Conservation (phyloP, 1,140 invertebrate genomes). For the Drosophila tani region DNA sequence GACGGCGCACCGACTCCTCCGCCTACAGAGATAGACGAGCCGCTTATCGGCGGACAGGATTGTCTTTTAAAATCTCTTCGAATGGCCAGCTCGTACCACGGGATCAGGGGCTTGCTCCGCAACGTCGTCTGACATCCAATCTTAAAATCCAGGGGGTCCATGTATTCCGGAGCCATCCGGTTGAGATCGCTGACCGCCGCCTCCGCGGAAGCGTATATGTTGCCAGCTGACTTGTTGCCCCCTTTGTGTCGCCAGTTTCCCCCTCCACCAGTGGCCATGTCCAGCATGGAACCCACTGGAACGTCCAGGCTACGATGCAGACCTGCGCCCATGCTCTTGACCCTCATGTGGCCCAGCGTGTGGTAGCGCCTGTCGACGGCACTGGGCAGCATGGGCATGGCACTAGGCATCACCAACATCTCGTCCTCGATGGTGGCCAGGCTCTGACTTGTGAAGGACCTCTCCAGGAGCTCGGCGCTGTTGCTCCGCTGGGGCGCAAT, state of each 20-base stretch:
- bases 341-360: slow-evolving; percentile 80
- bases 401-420: slow-evolving; percentile 73
- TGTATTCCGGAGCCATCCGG: slow-evolving; percentile 78
- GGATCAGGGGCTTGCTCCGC: slow-evolving; percentile 88
- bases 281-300: slow-evolving; percentile 75
- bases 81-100: slow-evolving; percentile 94
- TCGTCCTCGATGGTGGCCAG: slow-evolving; percentile 81
- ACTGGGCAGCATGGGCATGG: slow-evolving; percentile 78
- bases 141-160: slow-evolving; percentile 86
- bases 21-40: slow-evolving; percentile 15
- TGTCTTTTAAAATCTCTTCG: slow-evolving; percentile 88
- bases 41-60: slow-evolving; percentile 87
- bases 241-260: slow-evolving; percentile 48
- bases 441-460: slow-evolving; percentile 76
- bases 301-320: slow-evolving; percentile 71
- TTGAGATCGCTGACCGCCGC: slow-evolving; percentile 76
- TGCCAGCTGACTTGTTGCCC: slow-evolving; percentile 72
- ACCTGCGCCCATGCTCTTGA: slow-evolving; percentile 76
- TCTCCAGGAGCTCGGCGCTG: slow-evolving; percentile 77
- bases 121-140: slow-evolving; percentile 88
- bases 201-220: slow-evolving; percentile 78
- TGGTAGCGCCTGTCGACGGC: slow-evolving; percentile 80
- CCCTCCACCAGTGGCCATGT: slow-evolving; percentile 43
- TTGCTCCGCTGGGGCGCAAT: slow-evolving; percentile 74
- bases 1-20: slow-evolving; percentile 14